Percentiles rank a stretch among this genome's conserved stretches.
Evolutionary conservation across 2,888 invertebrate genomes (phyloP).

Genomic region (Strigamia crassipes): DNA sequence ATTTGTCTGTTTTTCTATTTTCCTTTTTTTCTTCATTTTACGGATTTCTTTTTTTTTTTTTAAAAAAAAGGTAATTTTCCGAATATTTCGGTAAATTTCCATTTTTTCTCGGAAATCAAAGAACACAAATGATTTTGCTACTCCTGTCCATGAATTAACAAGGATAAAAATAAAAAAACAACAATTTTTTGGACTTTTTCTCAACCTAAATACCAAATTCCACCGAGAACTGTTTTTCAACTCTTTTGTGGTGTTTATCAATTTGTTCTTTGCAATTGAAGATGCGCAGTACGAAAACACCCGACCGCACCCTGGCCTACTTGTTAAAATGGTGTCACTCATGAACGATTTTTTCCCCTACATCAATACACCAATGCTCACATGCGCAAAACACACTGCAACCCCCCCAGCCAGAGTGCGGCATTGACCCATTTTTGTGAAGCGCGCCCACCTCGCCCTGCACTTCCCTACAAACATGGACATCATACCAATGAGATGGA

Average conservation of each 20-base stretch:
- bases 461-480: neutral
- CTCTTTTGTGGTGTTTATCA: neutral
- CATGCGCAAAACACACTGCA: neutral
- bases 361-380: neutral
- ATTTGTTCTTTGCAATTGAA: neutral
- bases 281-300: neutral
- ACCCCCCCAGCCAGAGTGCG: conserved; percentile 26
- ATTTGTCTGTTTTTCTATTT: no score
- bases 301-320: conserved; percentile 2
- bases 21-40: no score
- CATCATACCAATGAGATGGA: conserved; percentile 30
- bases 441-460: conserved; percentile 26
- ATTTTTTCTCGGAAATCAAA: no score
- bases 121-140: no score
- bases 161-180: no score
- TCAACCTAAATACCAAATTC: neutral
- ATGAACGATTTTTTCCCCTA: neutral
- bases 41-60: no score
- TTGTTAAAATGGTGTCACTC: neutral
- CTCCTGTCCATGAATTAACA: no score
- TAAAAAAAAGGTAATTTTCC: no score
- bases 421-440: neutral
- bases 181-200: no score
- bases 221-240: neutral
- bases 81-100: no score